Percentiles rank a stretch among this genome's conserved stretches.
phyloP scores from a whole-genome alignment of 2,113 vertebrate species.

The Seriola dumerili region DNA sequence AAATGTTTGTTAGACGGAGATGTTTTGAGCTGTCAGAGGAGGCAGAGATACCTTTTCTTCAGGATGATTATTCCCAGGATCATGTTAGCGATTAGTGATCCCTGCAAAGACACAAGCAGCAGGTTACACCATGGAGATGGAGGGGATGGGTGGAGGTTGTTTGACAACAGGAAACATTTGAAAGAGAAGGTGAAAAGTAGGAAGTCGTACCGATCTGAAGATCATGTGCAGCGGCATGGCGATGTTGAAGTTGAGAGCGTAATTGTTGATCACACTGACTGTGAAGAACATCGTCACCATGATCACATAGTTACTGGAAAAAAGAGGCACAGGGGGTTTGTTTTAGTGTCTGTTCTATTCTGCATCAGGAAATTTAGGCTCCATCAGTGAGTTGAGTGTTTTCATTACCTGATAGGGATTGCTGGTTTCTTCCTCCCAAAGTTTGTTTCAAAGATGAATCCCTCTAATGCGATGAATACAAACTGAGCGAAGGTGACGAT shows the following conservation, averaged over 20 bases:
- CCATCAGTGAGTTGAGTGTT: fast-evolving
- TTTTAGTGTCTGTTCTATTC: not conserved
- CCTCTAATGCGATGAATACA: constrained; percentile 93
- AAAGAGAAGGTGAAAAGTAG: not conserved
- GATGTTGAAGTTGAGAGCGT: constrained; percentile 96
- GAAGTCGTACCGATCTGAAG: constrained; percentile 95
- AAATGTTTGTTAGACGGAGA: no score
- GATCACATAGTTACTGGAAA: constrained; percentile 89
- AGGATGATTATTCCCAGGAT: constrained; percentile 94
- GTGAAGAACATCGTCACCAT: constrained; percentile 99
- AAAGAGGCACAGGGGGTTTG: not conserved
- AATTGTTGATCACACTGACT: constrained; percentile 97
- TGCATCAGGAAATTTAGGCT: not conserved
- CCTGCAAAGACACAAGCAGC: constrained; percentile 81
- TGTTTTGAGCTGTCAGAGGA: not conserved
- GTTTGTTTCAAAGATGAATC: constrained; percentile 92
- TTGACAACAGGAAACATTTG: not conserved
- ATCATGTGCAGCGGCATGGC: constrained; percentile 99
- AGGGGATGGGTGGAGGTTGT: not conserved
- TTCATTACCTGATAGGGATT: constrained; percentile 91
- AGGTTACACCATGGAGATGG: constrained; percentile 7
- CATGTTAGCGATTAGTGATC: constrained; percentile 98
- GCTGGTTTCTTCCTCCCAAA: constrained; percentile 91
- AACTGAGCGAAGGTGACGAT: constrained; percentile 97
- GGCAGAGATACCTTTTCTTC: constrained; percentile 91